A percentile compares a stretch with the other conserved stretches of the same genome.
phyloP scores from a whole-genome alignment of 2,888 invertebrate genomes.

The Drosophila testacea region DNA sequence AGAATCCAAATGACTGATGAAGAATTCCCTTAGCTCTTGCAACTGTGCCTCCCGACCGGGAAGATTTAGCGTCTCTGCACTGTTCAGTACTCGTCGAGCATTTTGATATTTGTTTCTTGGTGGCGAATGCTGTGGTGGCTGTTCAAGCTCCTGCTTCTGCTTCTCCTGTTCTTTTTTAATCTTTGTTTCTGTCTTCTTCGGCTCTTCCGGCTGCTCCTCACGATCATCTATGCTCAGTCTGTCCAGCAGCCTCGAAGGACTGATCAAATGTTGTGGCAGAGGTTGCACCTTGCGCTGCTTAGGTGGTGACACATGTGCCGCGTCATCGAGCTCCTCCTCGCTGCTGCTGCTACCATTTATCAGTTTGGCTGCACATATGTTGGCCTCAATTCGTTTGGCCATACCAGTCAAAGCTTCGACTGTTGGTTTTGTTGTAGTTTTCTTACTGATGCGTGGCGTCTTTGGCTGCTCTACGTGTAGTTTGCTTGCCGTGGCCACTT shows the following conservation, averaged over 20 bases:
- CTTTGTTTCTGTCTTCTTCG: conserved; percentile 45
- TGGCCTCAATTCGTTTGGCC: conserved; percentile 39
- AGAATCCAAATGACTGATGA: conserved; percentile 88
- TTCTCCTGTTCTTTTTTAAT: background rate
- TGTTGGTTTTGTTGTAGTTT: conserved; percentile 38
- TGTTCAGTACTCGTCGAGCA: conserved; percentile 83
- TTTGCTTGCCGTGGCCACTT: conserved; percentile 30
- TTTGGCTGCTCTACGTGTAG: conserved; percentile 47
- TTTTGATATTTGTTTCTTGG: conserved; percentile 83
- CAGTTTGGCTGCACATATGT: conserved; percentile 21
- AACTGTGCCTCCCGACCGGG: conserved; percentile 94
- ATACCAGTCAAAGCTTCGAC: conserved; percentile 1
- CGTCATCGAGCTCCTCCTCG: conserved; percentile 42
- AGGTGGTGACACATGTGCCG: conserved; percentile 78
- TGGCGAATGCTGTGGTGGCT: conserved; percentile 39
- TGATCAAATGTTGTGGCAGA: conserved; percentile 73
- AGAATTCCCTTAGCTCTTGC: conserved; percentile 88
- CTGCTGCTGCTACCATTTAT: conserved; percentile 17
- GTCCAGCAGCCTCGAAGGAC: conserved; percentile 82
- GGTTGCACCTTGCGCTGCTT: conserved; percentile 76
- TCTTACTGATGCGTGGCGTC: conserved; percentile 78
- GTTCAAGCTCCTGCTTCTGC: conserved; percentile 26
- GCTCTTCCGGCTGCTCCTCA: conserved; percentile 15
- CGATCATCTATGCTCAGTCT: conserved; percentile 83
- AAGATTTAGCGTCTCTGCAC: conserved; percentile 86